Base-by-base conservation (phyloP, 2,113 vertebrate species). In the Mesoclemmys tuberculata region DNA sequence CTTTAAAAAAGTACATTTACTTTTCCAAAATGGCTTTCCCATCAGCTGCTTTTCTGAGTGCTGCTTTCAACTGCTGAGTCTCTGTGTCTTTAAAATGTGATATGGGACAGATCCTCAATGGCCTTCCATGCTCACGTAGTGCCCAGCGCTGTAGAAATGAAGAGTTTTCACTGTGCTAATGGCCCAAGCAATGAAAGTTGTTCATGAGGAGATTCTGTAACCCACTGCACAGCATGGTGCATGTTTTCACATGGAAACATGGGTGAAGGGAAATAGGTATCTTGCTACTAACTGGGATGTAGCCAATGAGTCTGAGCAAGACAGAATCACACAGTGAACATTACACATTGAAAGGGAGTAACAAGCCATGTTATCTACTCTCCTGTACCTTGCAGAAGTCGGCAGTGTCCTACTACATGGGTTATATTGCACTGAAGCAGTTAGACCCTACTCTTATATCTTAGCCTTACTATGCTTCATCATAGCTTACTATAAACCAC, bases 321-420 rank as follows among this genome's bases (percentile, higher is more conserved):
- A 24, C 3, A 91, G n/a, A 85, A 0, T 46, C 6, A n/a, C 27
- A 19, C 87, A 44, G 49, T 71, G 41, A 16, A 29, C 1, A 21
- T 24, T 4, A 3, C 52, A 93, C 87, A 89, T 58, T 61, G 56
- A n/a, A 94, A 75, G 3, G 41, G 74, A 93, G 68, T 31, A 93
- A 3, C 3, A 71, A 44, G 87, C 92, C 51, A n/a, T 19, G 13
- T 77, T 29, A 18, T 58, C 61, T 13, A 21, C 31, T 78, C 24
- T 19, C 2, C 31, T 52, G 79, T 94, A 5, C 8, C 46, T 80
- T 0, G 0, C 49, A 1, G 19, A 46, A 38, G 14, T 38, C 26
- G 71, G 11, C 38, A 75, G 22, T 41, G 77, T 64, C 22, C 8
- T 89, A 75, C 41, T 46, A 44, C 71, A 44, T 75, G 38, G 41